Evolutionary conservation across 2,113 vertebrate species (phyloP).

Genomic region (Diglossa brunneiventris): DNA sequence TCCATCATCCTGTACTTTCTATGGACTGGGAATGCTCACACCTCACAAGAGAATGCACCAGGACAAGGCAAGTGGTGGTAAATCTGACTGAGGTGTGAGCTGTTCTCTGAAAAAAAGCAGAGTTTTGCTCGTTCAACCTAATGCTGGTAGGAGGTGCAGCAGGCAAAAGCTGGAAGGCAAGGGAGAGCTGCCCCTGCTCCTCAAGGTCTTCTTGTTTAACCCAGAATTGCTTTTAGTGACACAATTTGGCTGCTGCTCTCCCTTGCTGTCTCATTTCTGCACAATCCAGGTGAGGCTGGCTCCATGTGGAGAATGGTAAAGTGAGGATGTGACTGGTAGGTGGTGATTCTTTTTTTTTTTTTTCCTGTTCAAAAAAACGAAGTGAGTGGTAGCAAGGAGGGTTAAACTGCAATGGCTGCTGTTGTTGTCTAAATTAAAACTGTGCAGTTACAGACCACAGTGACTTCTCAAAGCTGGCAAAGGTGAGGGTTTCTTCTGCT

Average conservation of each 20-base stretch:
- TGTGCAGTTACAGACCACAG: neutral
- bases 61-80: neutral
- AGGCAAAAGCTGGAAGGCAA: neutral
- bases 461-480: neutral
- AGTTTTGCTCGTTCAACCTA: neutral
- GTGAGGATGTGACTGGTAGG: neutral
- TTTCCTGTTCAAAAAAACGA: neutral
- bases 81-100: neutral
- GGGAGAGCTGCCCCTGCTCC: neutral
- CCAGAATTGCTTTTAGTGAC: neutral
- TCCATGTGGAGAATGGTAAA: neutral
- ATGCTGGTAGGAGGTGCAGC: neutral
- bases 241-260: neutral
- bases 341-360: neutral
- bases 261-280: neutral
- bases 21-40: neutral
- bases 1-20: neutral
- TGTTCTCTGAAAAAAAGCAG: neutral
- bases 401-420: neutral
- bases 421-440: slow-evolving; percentile 1
- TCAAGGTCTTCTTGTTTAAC: neutral
- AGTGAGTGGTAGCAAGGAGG: neutral
- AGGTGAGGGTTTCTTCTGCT: neutral
- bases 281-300: neutral
- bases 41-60: neutral